Percentiles rank a stretch among this genome's conserved stretches.
These are phyloP conservation scores for Tricholauxania praeusta DNA, from an alignment of 2,888 invertebrate genomes.

Conservation along the genomic window DNA sequence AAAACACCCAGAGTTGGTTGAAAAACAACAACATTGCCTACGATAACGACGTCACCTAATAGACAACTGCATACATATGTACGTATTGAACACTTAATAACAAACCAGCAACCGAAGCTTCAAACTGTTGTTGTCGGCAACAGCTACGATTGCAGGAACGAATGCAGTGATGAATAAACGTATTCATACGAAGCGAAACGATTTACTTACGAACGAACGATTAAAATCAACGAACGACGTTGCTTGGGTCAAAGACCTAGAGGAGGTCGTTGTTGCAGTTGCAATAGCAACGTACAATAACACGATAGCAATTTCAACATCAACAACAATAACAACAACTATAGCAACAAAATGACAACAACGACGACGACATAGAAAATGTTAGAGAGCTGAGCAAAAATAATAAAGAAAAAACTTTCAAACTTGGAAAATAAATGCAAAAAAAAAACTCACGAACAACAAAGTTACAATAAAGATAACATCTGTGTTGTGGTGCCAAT, in stretches of 20 bases:
- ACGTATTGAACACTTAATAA: not conserved
- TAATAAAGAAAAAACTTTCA: slow-evolving; percentile 17
- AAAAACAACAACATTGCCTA: too few relatives aligned
- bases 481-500: not conserved
- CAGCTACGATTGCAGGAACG: not conserved
- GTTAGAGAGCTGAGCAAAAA: slow-evolving; percentile 29
- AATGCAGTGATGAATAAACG: slow-evolving; percentile 1
- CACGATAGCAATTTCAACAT: slow-evolving; percentile 47
- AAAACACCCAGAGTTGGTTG: not conserved
- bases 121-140: not conserved
- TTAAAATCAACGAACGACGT: slow-evolving; percentile 37
- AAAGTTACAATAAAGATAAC: slow-evolving; percentile 4
- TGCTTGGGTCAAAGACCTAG: slow-evolving; percentile 67
- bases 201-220: slow-evolving; percentile 29
- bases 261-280: slow-evolving; percentile 66
- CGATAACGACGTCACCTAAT: slow-evolving; percentile 3
- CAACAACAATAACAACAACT: slow-evolving; percentile 39
- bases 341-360: slow-evolving; percentile 34
- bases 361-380: slow-evolving; percentile 27
- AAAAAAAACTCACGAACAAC: slow-evolving; percentile 14
- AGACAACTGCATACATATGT: not conserved
- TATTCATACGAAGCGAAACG: not conserved
- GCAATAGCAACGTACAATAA: slow-evolving; percentile 63
- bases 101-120: not conserved
- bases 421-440: slow-evolving; percentile 18